phyloP scores from a whole-genome alignment of 2,888 invertebrate genomes.

The Stenichneumon culpator region DNA sequence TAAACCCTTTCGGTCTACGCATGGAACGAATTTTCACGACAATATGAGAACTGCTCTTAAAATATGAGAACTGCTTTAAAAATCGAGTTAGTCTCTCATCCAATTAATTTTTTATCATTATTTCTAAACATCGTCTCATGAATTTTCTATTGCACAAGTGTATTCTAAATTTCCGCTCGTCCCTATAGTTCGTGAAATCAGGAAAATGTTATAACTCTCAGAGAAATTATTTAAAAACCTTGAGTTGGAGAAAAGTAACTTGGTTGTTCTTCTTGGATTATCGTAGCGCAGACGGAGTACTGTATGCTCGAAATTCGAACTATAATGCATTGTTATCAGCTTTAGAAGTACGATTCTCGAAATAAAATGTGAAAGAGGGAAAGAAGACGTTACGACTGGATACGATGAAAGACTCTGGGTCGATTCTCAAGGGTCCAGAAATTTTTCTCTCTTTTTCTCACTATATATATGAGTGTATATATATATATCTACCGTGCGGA shows the following conservation, averaged over 20 bases:
- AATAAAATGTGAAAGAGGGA: slow-evolving; percentile 39
- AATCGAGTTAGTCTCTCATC: not conserved
- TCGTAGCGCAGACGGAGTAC: slow-evolving; percentile 27
- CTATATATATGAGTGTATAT: not conserved
- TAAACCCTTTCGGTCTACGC: not conserved
- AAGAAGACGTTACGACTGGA: not conserved
- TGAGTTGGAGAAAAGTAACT: slow-evolving; percentile 17
- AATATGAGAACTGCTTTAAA: slow-evolving; percentile 5
- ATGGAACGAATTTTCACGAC: not conserved
- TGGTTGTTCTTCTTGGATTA: slow-evolving; percentile 31
- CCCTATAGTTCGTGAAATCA: not conserved
- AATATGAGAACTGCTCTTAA: slow-evolving; percentile 5
- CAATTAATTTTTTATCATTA: not conserved
- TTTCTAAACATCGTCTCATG: not conserved
- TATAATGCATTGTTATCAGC: slow-evolving; percentile 44
- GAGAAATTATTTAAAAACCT: not conserved
- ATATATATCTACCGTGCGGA: not conserved
- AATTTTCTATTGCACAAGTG: not conserved
- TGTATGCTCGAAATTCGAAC: slow-evolving; percentile 36
- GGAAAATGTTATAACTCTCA: not conserved
- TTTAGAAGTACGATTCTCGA: slow-evolving; percentile 7
- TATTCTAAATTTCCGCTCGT: not conserved
- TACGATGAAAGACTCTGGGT: slow-evolving; percentile 22
- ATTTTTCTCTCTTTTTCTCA: slow-evolving; percentile 5
- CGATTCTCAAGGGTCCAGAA: slow-evolving; percentile 27